Base-by-base conservation (phyloP, 2,113 vertebrate genomes). In the Campylorhamphus procurvoides region DNA sequence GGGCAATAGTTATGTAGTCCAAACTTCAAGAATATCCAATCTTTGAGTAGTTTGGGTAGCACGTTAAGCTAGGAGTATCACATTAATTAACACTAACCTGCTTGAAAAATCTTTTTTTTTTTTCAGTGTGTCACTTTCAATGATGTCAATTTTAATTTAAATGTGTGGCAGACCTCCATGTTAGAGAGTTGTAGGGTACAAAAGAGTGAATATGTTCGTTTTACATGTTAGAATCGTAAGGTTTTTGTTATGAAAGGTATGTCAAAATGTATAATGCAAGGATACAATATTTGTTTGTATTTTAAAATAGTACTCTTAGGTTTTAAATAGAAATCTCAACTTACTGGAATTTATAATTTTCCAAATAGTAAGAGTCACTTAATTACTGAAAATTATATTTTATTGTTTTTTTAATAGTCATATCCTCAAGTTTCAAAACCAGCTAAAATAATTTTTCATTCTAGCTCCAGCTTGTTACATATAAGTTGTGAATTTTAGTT, bases 11-110 rank as follows among this genome's bases (percentile, higher is more conserved):
- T 96, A 55, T 66, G 8, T 91, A 83, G 67, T 86, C 58, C 25
- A 72, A 93, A 40, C 25, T 52, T 95, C 67, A 78, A 78, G 56
- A 90, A 89, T 73, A 28, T 53, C 35, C 90, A 69, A 90, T 71
- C 86, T 96, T 84, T 96, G 82, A 95, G 68, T 96, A 96, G 96
- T 96, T 97, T 91, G 93, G 10, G 66, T 81, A 62, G 62, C 40
- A 10, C 63, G 35, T 73, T 90, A 78, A 96, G 49, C 73, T 84
- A 74, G 84, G 39, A 95, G 56, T 49, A 47, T 66, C 69, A 94
- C 80, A 89, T 96, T 96, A 93, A 78, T 73, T 88, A 90, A 69
- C 20, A 83, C 11, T 91, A 88, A 95, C 39, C 50, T 95, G 59
- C 76, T 93, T 91, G 40, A 95, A 79, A 88, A 84, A 37, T 88